phyloP scores from a whole-genome alignment of 2,113 vertebrate species.

The Quiscalus mexicanus region DNA sequence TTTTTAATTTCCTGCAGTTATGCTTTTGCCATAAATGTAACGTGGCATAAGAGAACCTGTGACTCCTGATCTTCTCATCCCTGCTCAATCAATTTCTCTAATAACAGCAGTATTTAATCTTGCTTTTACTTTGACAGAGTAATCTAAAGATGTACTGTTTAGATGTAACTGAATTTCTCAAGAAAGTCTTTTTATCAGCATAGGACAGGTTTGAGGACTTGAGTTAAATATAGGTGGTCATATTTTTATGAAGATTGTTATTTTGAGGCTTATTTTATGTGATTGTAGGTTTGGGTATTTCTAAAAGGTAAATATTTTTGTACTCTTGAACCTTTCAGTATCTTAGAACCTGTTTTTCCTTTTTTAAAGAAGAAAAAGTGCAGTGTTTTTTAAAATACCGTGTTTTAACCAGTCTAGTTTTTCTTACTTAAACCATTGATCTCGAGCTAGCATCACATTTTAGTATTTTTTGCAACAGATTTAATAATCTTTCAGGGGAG shows the following conservation, averaged over 20 bases:
- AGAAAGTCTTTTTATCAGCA: neutral
- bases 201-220: neutral
- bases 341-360: neutral
- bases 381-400: neutral
- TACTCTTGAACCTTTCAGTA: constrained; percentile 7
- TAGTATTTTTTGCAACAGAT: neutral
- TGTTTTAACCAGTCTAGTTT: neutral
- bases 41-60: neutral
- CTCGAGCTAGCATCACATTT: neutral
- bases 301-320: constrained; percentile 57
- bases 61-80: neutral
- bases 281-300: constrained; percentile 15
- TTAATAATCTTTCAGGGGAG: neutral
- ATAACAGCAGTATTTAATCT: neutral
- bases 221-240: neutral
- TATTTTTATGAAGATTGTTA: constrained; percentile 51
- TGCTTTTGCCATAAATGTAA: neutral
- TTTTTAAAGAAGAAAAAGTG: neutral
- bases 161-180: neutral
- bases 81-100: neutral
- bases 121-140: neutral
- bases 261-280: constrained; percentile 12
- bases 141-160: neutral
- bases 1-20: neutral
- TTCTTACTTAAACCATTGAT: neutral